A percentile compares a stretch with the other conserved stretches of the same genome.
Conservation (phyloP, 2,113 vertebrate genomes). For the Aegypius monachus region DNA sequence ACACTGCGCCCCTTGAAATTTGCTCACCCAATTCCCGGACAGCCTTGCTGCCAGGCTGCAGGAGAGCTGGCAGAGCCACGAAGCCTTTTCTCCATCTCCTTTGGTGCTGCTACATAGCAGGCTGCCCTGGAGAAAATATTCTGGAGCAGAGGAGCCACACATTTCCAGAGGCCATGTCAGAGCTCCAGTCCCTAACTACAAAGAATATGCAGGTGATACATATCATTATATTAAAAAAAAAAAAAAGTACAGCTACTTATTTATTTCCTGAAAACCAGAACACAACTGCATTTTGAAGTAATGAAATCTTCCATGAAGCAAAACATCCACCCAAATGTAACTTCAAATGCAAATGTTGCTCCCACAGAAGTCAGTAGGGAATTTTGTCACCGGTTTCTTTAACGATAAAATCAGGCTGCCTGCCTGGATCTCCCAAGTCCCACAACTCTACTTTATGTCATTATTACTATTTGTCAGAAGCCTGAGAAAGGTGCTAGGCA, state of each 20-base stretch:
- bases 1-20: neutral
- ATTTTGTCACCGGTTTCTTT: neutral
- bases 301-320: neutral
- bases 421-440: neutral
- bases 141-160: neutral
- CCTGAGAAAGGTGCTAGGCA: neutral
- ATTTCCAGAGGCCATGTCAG: neutral
- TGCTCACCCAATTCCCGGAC: neutral
- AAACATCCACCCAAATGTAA: neutral
- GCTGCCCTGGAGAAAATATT: neutral
- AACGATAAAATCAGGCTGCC: neutral
- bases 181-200: neutral
- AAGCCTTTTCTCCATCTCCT: neutral
- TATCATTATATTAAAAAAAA: neutral
- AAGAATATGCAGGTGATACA: neutral
- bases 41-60: neutral
- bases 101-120: neutral
- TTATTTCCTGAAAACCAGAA: neutral
- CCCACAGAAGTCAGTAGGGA: neutral
- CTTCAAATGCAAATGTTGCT: neutral
- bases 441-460: neutral
- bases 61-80: neutral
- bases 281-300: neutral
- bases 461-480: conserved; percentile 11
- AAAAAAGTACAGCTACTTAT: neutral